These are phyloP conservation scores for Hyposoter didymator DNA, from an alignment of 2,888 invertebrate genomes.

Conservation along the genomic window DNA sequence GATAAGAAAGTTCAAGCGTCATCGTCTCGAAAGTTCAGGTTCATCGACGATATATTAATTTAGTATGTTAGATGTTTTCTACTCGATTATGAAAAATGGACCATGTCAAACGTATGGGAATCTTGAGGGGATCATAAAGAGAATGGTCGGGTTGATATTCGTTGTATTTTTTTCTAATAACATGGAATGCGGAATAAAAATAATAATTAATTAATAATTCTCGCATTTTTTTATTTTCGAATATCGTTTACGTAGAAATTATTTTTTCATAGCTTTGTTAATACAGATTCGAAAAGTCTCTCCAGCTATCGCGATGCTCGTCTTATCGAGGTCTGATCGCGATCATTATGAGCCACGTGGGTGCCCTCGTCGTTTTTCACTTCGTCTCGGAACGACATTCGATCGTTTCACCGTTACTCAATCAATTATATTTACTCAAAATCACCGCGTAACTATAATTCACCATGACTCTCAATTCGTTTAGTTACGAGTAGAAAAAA, in stretches of 20 bases:
- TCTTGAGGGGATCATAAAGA: neutral
- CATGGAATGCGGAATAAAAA: neutral
- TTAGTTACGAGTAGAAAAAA: neutral
- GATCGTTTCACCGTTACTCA: slow-evolving; percentile 17
- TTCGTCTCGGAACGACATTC: slow-evolving; percentile 28
- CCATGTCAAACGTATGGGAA: neutral
- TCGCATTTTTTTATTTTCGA: neutral
- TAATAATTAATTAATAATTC: neutral
- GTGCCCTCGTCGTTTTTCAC: slow-evolving; percentile 44
- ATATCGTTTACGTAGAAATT: neutral
- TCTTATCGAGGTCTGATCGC: slow-evolving; percentile 53
- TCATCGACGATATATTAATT: slow-evolving; percentile 46
- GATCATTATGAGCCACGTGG: slow-evolving; percentile 46
- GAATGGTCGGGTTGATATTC: neutral
- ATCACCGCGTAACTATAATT: slow-evolving; percentile 1
- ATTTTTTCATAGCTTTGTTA: slow-evolving; percentile 67
- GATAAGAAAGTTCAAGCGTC: slow-evolving; percentile 65
- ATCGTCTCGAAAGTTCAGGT: slow-evolving; percentile 60
- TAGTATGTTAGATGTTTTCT: neutral
- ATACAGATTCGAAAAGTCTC: slow-evolving; percentile 74
- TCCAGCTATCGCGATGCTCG: slow-evolving; percentile 40
- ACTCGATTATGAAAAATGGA: slow-evolving; percentile 31
- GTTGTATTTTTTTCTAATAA: neutral
- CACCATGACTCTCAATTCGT: neutral
- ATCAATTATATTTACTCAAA: slow-evolving; percentile 33